These are phyloP conservation scores for Larimichthys crocea DNA, from an alignment of 2,113 vertebrate genomes.

Conservation along the genomic window DNA sequence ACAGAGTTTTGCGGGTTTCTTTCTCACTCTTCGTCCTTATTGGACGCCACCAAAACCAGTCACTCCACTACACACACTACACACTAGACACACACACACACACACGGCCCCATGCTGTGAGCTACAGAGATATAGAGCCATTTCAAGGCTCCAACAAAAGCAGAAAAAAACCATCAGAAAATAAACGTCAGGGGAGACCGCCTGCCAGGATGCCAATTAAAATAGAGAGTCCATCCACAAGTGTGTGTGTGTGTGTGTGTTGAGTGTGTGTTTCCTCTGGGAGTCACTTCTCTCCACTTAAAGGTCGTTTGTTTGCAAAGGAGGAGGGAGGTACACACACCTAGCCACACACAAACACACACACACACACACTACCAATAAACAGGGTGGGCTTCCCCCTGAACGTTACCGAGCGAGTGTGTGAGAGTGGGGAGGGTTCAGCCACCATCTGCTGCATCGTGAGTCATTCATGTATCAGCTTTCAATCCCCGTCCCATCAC, in stretches of 20 bases:
- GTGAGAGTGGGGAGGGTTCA: slow-evolving; percentile 39
- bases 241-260: slow-evolving; percentile 23
- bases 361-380: slow-evolving; percentile 21
- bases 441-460: slow-evolving; percentile 44
- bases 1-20: slow-evolving; percentile 28
- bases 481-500: slow-evolving; percentile 31
- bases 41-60: slow-evolving; percentile 11
- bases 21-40: not conserved
- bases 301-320: slow-evolving; percentile 51
- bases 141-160: slow-evolving; percentile 40
- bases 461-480: slow-evolving; percentile 55
- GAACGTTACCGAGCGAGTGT: slow-evolving; percentile 36
- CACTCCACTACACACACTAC: slow-evolving; percentile 9
- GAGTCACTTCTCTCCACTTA: slow-evolving; percentile 57
- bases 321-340: slow-evolving; percentile 34
- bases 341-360: slow-evolving; percentile 8
- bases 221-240: slow-evolving; percentile 42
- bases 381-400: slow-evolving; percentile 52
- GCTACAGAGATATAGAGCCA: slow-evolving; percentile 4
- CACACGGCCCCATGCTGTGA: slow-evolving; percentile 33
- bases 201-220: slow-evolving; percentile 68
- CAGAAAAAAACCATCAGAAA: slow-evolving; percentile 47
- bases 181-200: slow-evolving; percentile 43
- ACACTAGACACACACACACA: slow-evolving; percentile 23
- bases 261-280: slow-evolving; percentile 25